Conservation (phyloP, 2,888 invertebrate species). For the Nomada lathburiana region DNA sequence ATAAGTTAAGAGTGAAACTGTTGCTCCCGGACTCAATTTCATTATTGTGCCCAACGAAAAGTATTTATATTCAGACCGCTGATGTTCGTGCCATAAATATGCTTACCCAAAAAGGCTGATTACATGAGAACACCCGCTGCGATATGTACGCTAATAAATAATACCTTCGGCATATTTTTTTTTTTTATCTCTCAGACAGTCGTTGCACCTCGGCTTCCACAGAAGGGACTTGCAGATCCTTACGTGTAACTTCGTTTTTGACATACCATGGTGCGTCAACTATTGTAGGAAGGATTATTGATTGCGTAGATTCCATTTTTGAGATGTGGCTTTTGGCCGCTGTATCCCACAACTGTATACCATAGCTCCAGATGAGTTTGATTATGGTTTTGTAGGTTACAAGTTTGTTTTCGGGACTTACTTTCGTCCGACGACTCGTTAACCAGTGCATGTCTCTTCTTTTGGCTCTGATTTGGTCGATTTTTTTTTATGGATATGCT, state of each 20-base stretch:
- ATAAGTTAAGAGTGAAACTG: background rate
- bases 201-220: background rate
- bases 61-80: background rate
- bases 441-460: slow-evolving; percentile 49
- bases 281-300: slow-evolving; percentile 36
- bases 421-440: slow-evolving; percentile 27
- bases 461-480: slow-evolving; percentile 37
- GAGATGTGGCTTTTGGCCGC: background rate
- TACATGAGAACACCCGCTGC: too few relatives aligned
- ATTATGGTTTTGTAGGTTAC: slow-evolving; percentile 45
- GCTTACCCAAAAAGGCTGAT: too few relatives aligned
- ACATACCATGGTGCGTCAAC: slow-evolving; percentile 33
- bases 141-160: too few relatives aligned
- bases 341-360: background rate
- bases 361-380: slow-evolving; percentile 25
- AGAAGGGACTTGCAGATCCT: background rate
- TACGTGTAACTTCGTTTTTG: slow-evolving; percentile 1
- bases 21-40: background rate
- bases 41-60: background rate
- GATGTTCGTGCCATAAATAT: background rate
- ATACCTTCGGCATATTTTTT: too few relatives aligned
- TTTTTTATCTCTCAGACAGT: background rate
- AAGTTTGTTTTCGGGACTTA: slow-evolving; percentile 40
- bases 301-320: slow-evolving; percentile 36
- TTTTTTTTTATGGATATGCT: slow-evolving; percentile 34